These are phyloP conservation scores for Pituophis catenifer DNA, from an alignment of 2,113 vertebrate species.

Conservation along the genomic window DNA sequence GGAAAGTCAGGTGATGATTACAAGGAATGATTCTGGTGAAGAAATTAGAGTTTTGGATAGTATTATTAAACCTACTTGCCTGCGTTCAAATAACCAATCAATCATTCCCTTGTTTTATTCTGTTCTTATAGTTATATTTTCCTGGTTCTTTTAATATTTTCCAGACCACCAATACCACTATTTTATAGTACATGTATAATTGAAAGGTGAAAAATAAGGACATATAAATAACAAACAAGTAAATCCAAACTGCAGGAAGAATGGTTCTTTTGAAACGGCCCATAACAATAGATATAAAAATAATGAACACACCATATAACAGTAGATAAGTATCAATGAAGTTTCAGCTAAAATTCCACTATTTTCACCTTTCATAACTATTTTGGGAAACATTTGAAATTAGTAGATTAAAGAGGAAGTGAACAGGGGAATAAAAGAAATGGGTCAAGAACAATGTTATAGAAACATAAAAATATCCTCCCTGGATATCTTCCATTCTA, in stretches of 20 bases:
- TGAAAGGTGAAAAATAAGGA: not conserved
- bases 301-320: not conserved
- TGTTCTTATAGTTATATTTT: not conserved
- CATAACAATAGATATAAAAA: not conserved
- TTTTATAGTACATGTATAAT: not conserved
- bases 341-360: slow-evolving; percentile 11
- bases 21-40: not conserved
- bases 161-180: not conserved
- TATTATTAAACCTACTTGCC: not conserved
- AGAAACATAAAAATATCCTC: slow-evolving; percentile 33
- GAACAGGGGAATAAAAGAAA: slow-evolving; percentile 4
- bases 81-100: not conserved
- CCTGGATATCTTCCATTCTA: slow-evolving; percentile 16
- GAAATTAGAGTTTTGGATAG: not conserved
- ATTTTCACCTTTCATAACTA: slow-evolving; percentile 5
- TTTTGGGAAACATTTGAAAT: slow-evolving; percentile 31
- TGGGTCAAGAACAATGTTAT: slow-evolving; percentile 27
- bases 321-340: not conserved
- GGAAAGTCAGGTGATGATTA: not conserved
- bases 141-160: not conserved
- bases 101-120: not conserved
- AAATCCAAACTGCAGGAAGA: not conserved
- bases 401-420: not conserved
- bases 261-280: not conserved
- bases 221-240: not conserved